Base-by-base conservation (phyloP, 2,888 invertebrate genomes). In the Xylocampa areola region DNA sequence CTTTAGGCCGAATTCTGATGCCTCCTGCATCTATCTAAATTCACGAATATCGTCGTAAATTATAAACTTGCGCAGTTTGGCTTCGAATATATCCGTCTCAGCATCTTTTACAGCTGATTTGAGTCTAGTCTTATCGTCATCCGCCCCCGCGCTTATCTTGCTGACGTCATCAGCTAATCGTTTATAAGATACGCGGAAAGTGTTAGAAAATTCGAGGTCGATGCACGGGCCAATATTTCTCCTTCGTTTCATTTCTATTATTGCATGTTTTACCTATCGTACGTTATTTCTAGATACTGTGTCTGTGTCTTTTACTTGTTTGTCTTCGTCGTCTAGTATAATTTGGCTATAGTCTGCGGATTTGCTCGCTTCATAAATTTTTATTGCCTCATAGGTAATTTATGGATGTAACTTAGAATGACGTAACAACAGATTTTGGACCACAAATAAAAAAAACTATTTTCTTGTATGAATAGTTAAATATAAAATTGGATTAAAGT, bases 161-260 rank as follows among this genome's bases (percentile, higher is more conserved):
- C 59, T 80, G 74, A 79, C 84, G 82, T 79, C 77, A 80, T 71
- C 54, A 58, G 45, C 60, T 69, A 73, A 72, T 72, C 55, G 60
- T 32, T 47, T 63, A 57, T 50, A 32, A 59, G 49, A 69, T 44
- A 58, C 48, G 57, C 44, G 45, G 40, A 68, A 68, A 68, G 29
- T 68, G 55, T 77, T 68, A 50, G 78, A 81, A 81, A 68, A 67
- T 78, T 82, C 77, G 80, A 82, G 85, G 79, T 81, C 78, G 68
- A 68, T 81, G 82, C 71, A 79, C 76, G 77, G 35, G 11, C 23
- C 50, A 52, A 47, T 62, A 67, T 73, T 47, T 62, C 61, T 51
- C 48, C 40, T 35, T 44, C 60, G 41, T 58, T 44, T 70, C 35
- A 63, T 73, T 59, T 63, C 59, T 63, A 70, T 68, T 69, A 74